Conservation (phyloP, 2,797 vertebrate genomes). For the Phrynocephalus vlangalii region DNA sequence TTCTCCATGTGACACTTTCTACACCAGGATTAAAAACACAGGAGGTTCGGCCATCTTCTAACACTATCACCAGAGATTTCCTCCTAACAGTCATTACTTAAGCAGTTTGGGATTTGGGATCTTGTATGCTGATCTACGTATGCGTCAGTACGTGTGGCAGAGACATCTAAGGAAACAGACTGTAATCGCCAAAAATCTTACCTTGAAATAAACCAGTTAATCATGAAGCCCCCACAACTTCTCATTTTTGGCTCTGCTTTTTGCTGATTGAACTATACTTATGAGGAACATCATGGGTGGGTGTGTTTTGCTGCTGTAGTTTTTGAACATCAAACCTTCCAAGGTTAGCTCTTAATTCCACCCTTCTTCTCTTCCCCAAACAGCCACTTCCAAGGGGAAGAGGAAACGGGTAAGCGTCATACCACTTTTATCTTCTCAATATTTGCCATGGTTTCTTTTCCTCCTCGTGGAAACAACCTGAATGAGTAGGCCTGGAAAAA, state of each 20-base stretch:
- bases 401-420: not conserved
- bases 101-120: not conserved
- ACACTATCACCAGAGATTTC: not conserved
- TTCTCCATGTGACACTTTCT: no score
- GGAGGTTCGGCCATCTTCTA: not conserved
- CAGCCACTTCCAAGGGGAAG: conserved; percentile 29
- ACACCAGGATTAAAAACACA: not conserved
- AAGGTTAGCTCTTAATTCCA: not conserved
- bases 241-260: not conserved
- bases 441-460: not conserved
- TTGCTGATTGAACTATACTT: not conserved
- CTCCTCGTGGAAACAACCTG: not conserved
- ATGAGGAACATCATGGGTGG: not conserved
- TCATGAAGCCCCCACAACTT: no score
- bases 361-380: not conserved
- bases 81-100: not conserved
- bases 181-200: no score
- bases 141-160: no score
- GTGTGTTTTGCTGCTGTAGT: not conserved
- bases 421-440: not conserved
- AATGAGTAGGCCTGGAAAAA: not conserved
- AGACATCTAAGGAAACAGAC: no score
- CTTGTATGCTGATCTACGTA: no score
- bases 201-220: no score
- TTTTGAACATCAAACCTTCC: not conserved